Evolutionary conservation across 2,888 invertebrate genomes (phyloP), one percentile per base, ranked within the genome.

Genomic region (Drosophila infuscata): DNA sequence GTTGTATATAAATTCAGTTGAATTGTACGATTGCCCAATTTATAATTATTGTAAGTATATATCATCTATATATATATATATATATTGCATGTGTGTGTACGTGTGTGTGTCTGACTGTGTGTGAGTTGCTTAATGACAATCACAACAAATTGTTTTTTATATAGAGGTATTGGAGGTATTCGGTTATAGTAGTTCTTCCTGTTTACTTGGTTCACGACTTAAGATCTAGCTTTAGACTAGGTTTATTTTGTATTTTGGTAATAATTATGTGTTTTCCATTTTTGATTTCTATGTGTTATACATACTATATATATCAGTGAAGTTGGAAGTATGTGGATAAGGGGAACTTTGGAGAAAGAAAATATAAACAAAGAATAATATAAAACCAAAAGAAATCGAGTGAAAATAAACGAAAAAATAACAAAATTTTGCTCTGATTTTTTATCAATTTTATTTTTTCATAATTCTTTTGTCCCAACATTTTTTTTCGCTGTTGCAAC

Each of bases 121-220:
- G 82, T 82, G 82, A 68, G 74, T 83, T 80, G 83, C 81, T 70
- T 81, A 81, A 71, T 54, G 53, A 82, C 83, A 83, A 82, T 90
- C 87, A 87, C 88, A 88, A 91, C 89, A 88, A 79, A 54, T 74
- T 61, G 80, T 87, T 81, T 79, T 84, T 86, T 90, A 83, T 72
- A 79, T 66, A 89, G 91, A 93, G 93, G 93, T 92, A 92, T 90
- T 90, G 90, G 92, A 92, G 92, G 92, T 92, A 92, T 92, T 91
- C 90, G 92, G 91, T 92, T 91, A 92, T 92, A 92, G 92, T 89
- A 92, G 74, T 88, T 91, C 77, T 87, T 88, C 85, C 90, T 88
- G 83, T 81, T 91, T 79, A 81, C 83, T 91, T 90, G 74, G 82
- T 91, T 84, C 91, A 88, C 84, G 81, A 71, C 90, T 90, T 89